Percentiles rank a stretch among this genome's conserved stretches.
phyloP scores from a whole-genome alignment of 1,140 invertebrate genomes.

The Rhyzopertha dominica region DNA sequence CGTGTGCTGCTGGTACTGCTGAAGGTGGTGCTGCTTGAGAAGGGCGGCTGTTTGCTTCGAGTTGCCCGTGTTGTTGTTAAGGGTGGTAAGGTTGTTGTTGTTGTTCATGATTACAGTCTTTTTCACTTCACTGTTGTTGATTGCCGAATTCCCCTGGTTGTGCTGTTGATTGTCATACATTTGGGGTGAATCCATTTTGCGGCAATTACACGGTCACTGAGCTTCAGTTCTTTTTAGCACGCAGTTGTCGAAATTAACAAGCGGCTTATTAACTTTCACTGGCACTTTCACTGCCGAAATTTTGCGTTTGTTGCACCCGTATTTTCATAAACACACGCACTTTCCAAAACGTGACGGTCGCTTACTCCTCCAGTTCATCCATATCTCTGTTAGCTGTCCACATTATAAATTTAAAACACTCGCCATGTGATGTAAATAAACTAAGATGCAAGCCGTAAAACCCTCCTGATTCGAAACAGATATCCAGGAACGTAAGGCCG shows the following conservation, averaged over 20 bases:
- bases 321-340: constrained; percentile 20
- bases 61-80: constrained; percentile 44
- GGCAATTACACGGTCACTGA: too few species aligned
- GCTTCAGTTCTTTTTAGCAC: constrained; percentile 9
- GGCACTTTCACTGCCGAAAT: constrained; percentile 38
- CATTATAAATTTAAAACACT: too few species aligned
- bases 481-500: too few species aligned
- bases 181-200: constrained; percentile 64
- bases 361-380: background rate
- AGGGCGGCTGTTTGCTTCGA: constrained; percentile 42
- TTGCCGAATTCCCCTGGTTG: constrained; percentile 40
- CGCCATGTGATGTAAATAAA: too few species aligned
- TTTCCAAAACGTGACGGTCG: constrained; percentile 18
- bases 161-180: constrained; percentile 60
- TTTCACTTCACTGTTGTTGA: constrained; percentile 36
- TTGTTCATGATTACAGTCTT: constrained; percentile 43
- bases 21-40: constrained; percentile 49
- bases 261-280: constrained; percentile 32
- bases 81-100: constrained; percentile 36
- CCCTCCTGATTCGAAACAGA: too few species aligned
- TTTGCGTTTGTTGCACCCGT: constrained; percentile 17
- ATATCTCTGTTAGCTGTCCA: constrained; percentile 40
- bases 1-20: constrained; percentile 61
- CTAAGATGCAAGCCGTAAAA: too few species aligned
- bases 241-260: constrained; percentile 12